Percentiles rank a stretch among this genome's conserved stretches.
phyloP scores from a whole-genome alignment of 2,888 invertebrate species.

The Dorcus hopei region DNA sequence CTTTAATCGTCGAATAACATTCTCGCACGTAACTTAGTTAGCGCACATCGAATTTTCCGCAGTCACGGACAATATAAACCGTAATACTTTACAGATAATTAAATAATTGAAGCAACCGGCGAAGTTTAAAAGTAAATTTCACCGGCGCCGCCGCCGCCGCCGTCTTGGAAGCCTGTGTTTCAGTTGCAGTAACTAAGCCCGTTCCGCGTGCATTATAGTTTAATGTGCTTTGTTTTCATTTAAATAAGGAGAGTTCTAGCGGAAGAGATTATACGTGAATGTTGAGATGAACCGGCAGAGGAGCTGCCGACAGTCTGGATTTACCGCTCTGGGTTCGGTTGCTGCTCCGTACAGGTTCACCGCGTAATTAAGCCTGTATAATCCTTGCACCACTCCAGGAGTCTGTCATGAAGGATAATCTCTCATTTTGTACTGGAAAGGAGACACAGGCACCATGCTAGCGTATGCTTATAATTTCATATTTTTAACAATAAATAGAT shows the following conservation, averaged over 20 bases:
- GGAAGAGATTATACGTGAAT: background rate
- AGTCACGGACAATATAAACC: too few relatives aligned
- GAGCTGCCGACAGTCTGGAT: constrained; percentile 33
- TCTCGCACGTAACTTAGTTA: too few relatives aligned
- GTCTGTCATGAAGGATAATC: constrained; percentile 40
- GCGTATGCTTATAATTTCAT: background rate
- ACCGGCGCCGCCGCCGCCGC: too few relatives aligned
- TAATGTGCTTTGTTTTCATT: background rate
- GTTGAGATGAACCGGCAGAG: background rate
- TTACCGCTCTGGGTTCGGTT: constrained; percentile 30
- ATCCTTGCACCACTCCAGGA: constrained; percentile 36
- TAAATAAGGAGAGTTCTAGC: background rate
- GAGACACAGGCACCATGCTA: background rate
- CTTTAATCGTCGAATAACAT: too few relatives aligned
- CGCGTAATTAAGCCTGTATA: constrained; percentile 41
- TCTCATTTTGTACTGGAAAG: constrained; percentile 30
- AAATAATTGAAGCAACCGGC: too few relatives aligned
- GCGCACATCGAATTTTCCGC: too few relatives aligned
- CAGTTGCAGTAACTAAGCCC: too few relatives aligned
- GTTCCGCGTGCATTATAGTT: background rate
- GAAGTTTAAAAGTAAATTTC: too few relatives aligned
- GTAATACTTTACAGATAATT: too few relatives aligned
- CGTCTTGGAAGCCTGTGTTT: too few relatives aligned
- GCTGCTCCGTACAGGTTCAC: constrained; percentile 29
- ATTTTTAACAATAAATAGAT: background rate